These are phyloP conservation scores for Carassius auratus DNA, from an alignment of 2,113 vertebrate genomes.

Conservation along the genomic window DNA sequence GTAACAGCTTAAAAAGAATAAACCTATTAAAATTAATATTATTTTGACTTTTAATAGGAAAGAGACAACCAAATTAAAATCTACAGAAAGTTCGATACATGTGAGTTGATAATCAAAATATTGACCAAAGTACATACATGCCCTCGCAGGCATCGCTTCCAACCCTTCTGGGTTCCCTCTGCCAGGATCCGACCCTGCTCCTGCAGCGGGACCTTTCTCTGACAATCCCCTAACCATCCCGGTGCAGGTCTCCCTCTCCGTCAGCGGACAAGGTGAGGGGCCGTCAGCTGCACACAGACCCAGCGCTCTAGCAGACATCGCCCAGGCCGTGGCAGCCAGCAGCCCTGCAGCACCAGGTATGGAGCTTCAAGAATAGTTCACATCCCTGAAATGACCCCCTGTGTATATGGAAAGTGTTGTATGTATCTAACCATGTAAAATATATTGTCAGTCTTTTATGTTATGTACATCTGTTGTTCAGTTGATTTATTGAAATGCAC, in stretches of 20 bases:
- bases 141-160: neutral
- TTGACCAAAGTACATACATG: neutral
- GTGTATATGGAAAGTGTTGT: neutral
- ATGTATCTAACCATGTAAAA: neutral
- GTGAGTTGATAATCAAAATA: neutral
- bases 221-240: conserved; percentile 31
- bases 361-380: neutral
- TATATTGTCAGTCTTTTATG: neutral
- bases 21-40: neutral
- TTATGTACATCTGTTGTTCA: neutral
- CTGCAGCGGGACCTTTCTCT: neutral
- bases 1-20: neutral
- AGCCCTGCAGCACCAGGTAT: conserved; percentile 28
- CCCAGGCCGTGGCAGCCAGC: conserved; percentile 43
- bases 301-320: conserved; percentile 60
- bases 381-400: neutral
- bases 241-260: conserved; percentile 36
- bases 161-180: neutral
- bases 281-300: conserved; percentile 36
- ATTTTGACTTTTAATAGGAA: neutral
- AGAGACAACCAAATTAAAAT: neutral
- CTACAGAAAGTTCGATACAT: neutral
- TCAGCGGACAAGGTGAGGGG: conserved; percentile 4
- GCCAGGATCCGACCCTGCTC: neutral
- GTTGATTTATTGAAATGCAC: neutral